These are phyloP conservation scores for Pseudoips prasinana DNA, from an alignment of 2,888 invertebrate genomes.

Conservation along the genomic window DNA sequence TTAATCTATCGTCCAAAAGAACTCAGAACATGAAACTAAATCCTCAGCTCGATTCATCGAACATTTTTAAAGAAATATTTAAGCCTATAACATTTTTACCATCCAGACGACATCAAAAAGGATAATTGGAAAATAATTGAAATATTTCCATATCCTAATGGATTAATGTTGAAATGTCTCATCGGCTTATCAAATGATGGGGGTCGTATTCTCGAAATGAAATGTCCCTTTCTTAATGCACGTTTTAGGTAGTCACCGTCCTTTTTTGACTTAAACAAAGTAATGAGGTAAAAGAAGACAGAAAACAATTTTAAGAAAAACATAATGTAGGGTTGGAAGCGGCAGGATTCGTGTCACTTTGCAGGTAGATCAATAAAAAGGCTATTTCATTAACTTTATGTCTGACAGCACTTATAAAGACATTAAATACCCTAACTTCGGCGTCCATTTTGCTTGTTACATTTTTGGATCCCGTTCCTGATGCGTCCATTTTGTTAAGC, in stretches of 20 bases:
- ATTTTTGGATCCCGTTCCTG: conserved; percentile 32
- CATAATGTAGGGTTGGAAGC: conserved; percentile 71
- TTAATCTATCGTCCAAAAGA: too few species aligned
- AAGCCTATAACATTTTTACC: too few species aligned
- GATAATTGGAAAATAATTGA: conserved; percentile 57
- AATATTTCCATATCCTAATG: conserved; percentile 61
- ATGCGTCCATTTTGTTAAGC: conserved; percentile 35
- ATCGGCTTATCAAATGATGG: conserved; percentile 76
- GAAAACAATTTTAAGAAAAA: conserved; percentile 70
- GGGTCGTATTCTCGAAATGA: conserved; percentile 70
- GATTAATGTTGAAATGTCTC: conserved; percentile 73
- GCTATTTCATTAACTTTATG: conserved; percentile 74
- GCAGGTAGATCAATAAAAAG: conserved; percentile 80
- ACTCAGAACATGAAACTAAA: too few species aligned
- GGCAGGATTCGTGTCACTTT: conserved; percentile 66
- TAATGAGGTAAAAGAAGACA: conserved; percentile 40
- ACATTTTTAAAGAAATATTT: too few species aligned
- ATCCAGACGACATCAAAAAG: too few species aligned
- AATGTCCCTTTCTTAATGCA: conserved; percentile 66
- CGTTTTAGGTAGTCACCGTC: conserved; percentile 44
- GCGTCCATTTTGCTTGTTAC: conserved; percentile 47
- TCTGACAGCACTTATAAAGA: conserved; percentile 79
- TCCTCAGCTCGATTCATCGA: too few species aligned
- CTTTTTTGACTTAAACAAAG: conserved; percentile 32
- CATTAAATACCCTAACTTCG: conserved; percentile 67